Conservation (phyloP, 2,113 vertebrate species). For the Pitta sordida region DNA sequence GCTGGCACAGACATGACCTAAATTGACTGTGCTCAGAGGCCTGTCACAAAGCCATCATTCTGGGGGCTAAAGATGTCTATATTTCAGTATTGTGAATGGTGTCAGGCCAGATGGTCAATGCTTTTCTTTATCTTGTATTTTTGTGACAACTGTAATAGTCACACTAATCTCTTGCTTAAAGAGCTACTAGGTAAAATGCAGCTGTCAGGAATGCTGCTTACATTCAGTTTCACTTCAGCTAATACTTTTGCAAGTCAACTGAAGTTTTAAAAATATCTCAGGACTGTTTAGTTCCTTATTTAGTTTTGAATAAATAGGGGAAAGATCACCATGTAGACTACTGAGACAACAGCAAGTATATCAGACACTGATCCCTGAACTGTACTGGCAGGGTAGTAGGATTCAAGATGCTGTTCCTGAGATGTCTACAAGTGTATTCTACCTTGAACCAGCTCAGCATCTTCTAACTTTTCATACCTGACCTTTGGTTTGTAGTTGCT, state of each 20-base stretch:
- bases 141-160: background rate
- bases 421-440: background rate
- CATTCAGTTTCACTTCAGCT: background rate
- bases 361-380: background rate
- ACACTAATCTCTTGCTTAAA: background rate
- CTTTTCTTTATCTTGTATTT: background rate
- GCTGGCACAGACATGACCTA: background rate
- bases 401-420: background rate
- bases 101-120: background rate
- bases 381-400: background rate
- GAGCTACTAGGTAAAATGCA: background rate
- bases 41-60: background rate
- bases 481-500: background rate
- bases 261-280: background rate
- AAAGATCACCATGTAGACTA: background rate
- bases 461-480: background rate
- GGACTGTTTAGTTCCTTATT: background rate
- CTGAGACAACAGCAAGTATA: background rate
- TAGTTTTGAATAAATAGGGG: background rate
- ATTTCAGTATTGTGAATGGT: background rate
- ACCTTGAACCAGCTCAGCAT: background rate
- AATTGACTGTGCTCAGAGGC: background rate
- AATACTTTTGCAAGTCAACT: background rate
- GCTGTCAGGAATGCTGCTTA: background rate
- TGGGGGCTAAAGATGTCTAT: background rate